A percentile compares a stretch with the other conserved stretches of the same genome.
These are phyloP conservation scores for Drosophila gaucha DNA, from an alignment of 2,888 invertebrate genomes.

Conservation along the genomic window DNA sequence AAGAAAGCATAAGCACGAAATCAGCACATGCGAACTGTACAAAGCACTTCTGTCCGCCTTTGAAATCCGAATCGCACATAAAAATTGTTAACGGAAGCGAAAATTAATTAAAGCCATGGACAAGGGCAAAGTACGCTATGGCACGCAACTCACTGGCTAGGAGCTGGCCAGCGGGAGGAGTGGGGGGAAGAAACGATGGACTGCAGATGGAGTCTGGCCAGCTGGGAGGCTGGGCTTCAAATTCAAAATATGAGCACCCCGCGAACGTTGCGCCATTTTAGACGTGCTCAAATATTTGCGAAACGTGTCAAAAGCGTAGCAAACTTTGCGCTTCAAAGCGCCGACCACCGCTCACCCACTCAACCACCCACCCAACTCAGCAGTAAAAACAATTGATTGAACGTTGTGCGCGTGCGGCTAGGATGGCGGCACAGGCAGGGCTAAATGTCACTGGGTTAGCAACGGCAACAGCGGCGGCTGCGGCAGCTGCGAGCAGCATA, in stretches of 20 bases:
- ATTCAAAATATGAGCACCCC: conserved; percentile 70
- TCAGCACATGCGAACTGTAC: conserved; percentile 67
- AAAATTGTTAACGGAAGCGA: conserved; percentile 82
- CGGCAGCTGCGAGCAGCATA: conserved; percentile 13
- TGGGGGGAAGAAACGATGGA: neutral
- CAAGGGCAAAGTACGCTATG: conserved; percentile 70
- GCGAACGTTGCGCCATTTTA: conserved; percentile 76
- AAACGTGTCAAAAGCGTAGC: conserved; percentile 83
- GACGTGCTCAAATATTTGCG: conserved; percentile 84
- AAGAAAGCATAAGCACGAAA: conserved; percentile 77
- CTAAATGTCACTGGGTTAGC: conserved; percentile 31
- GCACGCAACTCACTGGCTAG: conserved; percentile 65
- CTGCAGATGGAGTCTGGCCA: neutral
- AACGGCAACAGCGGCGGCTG: too few species aligned
- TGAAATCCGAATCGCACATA: conserved; percentile 63
- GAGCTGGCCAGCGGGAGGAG: neutral
- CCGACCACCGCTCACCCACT: conserved; percentile 6
- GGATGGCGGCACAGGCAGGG: neutral
- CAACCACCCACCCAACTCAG: neutral
- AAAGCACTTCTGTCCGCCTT: conserved; percentile 30
- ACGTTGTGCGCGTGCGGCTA: conserved; percentile 43
- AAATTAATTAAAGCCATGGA: conserved; percentile 78
- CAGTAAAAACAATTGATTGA: conserved; percentile 62
- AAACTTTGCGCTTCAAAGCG: conserved; percentile 64
- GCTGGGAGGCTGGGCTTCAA: conserved; percentile 40